Base-by-base conservation (phyloP, 2,888 invertebrate species). In the Corythucha ciliata region DNA sequence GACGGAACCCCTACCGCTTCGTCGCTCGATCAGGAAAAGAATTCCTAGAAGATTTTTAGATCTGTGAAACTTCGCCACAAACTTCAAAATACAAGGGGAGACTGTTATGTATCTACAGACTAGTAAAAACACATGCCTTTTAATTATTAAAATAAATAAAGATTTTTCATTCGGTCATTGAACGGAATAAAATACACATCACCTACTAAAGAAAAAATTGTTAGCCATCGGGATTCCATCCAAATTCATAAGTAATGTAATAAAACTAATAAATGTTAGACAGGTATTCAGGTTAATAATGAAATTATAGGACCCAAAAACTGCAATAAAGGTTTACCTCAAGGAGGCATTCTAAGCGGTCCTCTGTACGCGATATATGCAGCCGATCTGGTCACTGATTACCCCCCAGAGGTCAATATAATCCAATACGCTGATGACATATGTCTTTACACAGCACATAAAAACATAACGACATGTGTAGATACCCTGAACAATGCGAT, bases 341-440 rank as follows among this genome's bases (percentile, higher is more conserved):
- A 39, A 10, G 40, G 40, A 4, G 40, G 40, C 4, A 39, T 39
- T 39, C 40, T 39, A n/a, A 39, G 40, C 10, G 20, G 20, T 5
- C n/a, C 21, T 3, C 20, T 39, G 20, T 39, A 21, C 10, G 4
- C 22, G 5, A 10, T 39, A 4, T 39, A 39, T 10, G 40, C 21
- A 39, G 4, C 40, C 4, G 6, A 39, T 4, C 20, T 39, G n/a
- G 40, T 5, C 20, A 10, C 16, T n/a, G 40, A n/a, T 10, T 20
- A 20, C 20, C 22, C 40, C n/a, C 6, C 6, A 5, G 40, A 21
- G 3, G 40, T 39, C 6, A 3, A 4, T 18, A 20, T 39, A n/a
- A 3, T 39, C 4, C 40, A 39, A 39, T 39, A 20, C 40, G 40
- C 40, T 5, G 40, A 39, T 22, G 40, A 39, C 22, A 21, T 39